Evolutionary conservation across 2,113 vertebrate species (phyloP), one percentile per base, ranked within the genome.

Genomic region (Psettodes erumei): DNA sequence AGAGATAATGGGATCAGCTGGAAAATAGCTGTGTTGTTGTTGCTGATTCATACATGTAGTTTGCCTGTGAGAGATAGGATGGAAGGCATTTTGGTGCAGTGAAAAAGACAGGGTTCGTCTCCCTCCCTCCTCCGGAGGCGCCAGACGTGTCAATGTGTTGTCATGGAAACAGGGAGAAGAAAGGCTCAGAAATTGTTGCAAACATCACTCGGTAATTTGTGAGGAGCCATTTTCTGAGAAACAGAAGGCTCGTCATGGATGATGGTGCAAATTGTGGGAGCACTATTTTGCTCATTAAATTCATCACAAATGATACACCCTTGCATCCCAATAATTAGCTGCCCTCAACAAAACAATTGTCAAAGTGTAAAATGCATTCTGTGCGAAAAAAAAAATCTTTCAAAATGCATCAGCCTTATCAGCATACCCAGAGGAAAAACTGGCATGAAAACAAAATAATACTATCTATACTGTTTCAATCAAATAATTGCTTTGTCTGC

Each of bases 121-220:
- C 76, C 66, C 84, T 86, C 81, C 75, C 81, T 89, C 79, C 81
- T 63, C 80, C 32, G 67, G 87, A 92, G 91, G 91, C 75, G 72
- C 88, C 70, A 64, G 84, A 85, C 88, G 91, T 90, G 81, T 91
- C 94, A 83, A 79, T 73, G 72, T 50, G 93, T 95, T 89, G 92
- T 93, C 94, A 95, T 95, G 91, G 94, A 93, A 95, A 95, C 94
- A 90, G 79, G 67, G 81, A 92, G 86, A 92, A 93, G 91, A 94
- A 94, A 92, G 88, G 90, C 79, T 84, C 28, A 2, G 82, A 78
- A 92, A 87, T 85, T 90, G 90, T 91, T 91, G 77, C 85, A 88
- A 93, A 89, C 89, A 93, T 89, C 88, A 68, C 83, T 90, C 88
- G 74, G 92, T 93, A 76, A 93, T 91, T 91, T 90, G 86, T 61